Percentiles rank a stretch among this genome's conserved stretches.
phyloP scores from a whole-genome alignment of 2,888 invertebrate genomes.

The Phorcus lineatus region DNA sequence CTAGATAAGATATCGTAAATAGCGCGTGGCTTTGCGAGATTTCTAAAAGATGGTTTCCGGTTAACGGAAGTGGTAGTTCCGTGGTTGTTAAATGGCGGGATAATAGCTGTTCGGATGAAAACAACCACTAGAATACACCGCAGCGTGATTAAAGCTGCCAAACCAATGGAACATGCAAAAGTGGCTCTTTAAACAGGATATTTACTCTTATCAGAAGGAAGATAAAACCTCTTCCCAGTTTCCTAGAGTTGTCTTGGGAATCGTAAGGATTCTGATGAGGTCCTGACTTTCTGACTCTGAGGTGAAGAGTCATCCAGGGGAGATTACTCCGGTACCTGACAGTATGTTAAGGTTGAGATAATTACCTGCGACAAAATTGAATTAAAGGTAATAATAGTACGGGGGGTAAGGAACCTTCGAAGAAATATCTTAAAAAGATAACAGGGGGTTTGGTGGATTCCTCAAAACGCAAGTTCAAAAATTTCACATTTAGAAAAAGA shows the following conservation, averaged over 20 bases:
- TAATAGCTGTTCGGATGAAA: background rate
- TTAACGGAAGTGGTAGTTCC: background rate
- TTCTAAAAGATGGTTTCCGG: slow-evolving; percentile 4
- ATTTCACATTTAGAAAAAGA: no score
- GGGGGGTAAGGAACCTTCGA: no score
- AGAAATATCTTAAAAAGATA: no score
- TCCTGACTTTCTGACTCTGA: background rate
- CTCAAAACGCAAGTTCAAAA: no score
- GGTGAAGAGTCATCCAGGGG: slow-evolving; percentile 1
- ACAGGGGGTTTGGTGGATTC: no score
- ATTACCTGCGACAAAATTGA: background rate
- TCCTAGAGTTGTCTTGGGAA: background rate
- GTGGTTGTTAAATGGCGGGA: background rate
- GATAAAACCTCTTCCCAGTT: background rate
- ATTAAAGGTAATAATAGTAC: no score
- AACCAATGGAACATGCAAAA: background rate
- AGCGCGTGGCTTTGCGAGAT: slow-evolving; percentile 7
- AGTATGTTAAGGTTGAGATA: background rate
- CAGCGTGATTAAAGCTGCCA: background rate
- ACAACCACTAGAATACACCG: background rate
- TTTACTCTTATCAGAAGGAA: background rate
- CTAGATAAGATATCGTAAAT: background rate
- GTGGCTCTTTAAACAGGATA: background rate
- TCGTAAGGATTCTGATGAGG: slow-evolving; percentile 4
- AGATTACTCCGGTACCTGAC: background rate